phyloP scores from a whole-genome alignment of 2,113 vertebrate genomes.

The Recurvirostra avosetta region DNA sequence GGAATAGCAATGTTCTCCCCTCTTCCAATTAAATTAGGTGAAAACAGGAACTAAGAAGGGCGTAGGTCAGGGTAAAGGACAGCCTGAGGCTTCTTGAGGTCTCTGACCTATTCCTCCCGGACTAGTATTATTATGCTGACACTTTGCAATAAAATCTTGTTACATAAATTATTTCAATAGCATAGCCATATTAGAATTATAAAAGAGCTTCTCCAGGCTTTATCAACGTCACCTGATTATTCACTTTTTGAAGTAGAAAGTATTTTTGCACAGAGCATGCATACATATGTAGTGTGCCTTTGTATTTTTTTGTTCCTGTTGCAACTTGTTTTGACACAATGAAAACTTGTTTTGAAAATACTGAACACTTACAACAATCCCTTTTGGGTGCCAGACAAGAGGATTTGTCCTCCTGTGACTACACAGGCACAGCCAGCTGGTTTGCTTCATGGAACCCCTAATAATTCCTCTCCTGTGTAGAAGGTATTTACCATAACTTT shows the following conservation, averaged over 20 bases:
- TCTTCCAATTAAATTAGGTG: conserved; percentile 10
- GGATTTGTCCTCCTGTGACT: conserved; percentile 46
- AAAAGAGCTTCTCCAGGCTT: conserved; percentile 34
- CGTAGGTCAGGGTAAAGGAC: neutral
- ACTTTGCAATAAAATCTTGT: conserved; percentile 43
- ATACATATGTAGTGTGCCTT: conserved; percentile 24
- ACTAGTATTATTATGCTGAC: conserved; percentile 38
- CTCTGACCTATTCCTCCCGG: conserved; percentile 62
- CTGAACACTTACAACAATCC: conserved; percentile 70
- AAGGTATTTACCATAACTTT: neutral
- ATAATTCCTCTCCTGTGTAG: neutral
- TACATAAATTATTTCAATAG: conserved; percentile 54
- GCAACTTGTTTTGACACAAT: conserved; percentile 71
- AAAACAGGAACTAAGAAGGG: conserved; percentile 55
- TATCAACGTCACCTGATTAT: conserved; percentile 26
- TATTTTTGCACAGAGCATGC: neutral
- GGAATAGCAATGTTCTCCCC: neutral
- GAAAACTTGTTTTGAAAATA: conserved; percentile 79
- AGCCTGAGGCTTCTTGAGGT: conserved; percentile 26
- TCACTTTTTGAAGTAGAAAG: conserved; percentile 41
- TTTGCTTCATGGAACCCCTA: conserved; percentile 31
- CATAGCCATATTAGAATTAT: conserved; percentile 19
- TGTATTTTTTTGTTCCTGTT: conserved; percentile 69
- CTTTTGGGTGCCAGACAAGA: conserved; percentile 51
- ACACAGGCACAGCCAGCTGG: conserved; percentile 11